Conservation (phyloP, 1,140 invertebrate genomes). For the Platyscapa corneri region DNA sequence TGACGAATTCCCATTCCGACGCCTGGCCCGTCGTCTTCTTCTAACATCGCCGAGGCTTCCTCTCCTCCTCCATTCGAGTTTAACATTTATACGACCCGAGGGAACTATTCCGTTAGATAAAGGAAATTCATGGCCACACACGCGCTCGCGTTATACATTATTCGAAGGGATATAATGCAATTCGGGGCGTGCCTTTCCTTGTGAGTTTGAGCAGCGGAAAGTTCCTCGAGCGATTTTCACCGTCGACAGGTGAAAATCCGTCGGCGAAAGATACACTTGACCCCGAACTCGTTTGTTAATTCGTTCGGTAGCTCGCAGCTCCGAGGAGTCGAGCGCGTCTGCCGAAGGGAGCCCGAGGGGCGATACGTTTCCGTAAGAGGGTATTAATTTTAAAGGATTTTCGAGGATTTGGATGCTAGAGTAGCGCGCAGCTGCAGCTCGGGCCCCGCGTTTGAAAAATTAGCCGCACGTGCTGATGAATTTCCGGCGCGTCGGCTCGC, state of each 20-base stretch:
- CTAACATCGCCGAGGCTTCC: neutral
- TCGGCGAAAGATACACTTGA: too few species aligned
- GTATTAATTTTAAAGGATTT: constrained; percentile 36
- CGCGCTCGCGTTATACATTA: too few species aligned
- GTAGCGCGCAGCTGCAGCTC: constrained; percentile 19
- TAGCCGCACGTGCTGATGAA: constrained; percentile 44
- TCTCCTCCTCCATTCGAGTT: neutral
- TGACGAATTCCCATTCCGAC: neutral
- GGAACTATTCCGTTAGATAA: neutral
- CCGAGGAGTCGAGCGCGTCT: too few species aligned
- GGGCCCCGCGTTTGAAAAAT: constrained; percentile 16
- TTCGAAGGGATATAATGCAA: neutral
- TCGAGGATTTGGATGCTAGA: neutral
- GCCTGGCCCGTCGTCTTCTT: neutral
- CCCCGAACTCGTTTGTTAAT: neutral
- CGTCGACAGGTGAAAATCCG: too few species aligned
- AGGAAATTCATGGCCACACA: neutral
- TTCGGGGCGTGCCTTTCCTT: too few species aligned
- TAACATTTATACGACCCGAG: neutral
- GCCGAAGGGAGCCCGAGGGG: neutral
- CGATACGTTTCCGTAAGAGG: neutral
- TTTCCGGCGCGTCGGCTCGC: constrained; percentile 13
- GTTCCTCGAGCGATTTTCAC: too few species aligned
- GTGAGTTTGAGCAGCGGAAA: too few species aligned
- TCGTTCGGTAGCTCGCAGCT: too few species aligned